Evolutionary conservation across 2,113 vertebrate genomes (phyloP).

Genomic region (Solenodon paradoxus): DNA sequence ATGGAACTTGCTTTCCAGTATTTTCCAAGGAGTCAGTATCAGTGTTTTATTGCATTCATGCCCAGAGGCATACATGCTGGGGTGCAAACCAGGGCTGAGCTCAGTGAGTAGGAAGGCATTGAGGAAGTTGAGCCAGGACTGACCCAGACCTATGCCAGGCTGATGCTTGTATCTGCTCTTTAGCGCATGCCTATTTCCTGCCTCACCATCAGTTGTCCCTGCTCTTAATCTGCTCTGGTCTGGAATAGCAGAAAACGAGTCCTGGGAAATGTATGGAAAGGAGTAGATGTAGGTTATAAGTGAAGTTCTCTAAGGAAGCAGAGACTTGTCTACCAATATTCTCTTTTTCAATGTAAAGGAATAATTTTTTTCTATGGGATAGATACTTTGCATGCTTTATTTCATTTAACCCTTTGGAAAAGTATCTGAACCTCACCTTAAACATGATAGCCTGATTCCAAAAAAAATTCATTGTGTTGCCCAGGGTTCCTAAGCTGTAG

Average conservation of each 20-base stretch:
- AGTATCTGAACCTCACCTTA: neutral
- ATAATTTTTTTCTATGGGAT: neutral
- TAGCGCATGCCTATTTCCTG: neutral
- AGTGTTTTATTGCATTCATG: neutral
- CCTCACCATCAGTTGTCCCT: neutral
- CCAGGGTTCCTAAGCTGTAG: neutral
- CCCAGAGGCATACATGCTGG: too few species aligned
- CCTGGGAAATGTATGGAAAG: neutral
- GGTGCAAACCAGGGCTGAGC: neutral
- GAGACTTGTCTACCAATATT: neutral
- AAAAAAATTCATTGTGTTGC: neutral
- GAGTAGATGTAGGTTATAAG: neutral
- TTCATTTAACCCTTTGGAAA: neutral
- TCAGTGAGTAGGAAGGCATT: neutral
- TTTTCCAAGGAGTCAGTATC: neutral
- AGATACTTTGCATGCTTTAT: neutral
- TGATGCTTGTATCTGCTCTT: neutral
- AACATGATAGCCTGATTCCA: neutral
- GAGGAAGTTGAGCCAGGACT: neutral
- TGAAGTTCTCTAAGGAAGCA: neutral
- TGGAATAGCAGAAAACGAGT: neutral
- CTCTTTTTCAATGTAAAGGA: neutral
- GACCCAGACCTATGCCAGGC: too few species aligned
- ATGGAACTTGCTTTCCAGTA: neutral
- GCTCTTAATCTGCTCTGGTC: neutral